Evolutionary conservation across 2,113 vertebrate genomes (phyloP).

Genomic region (Apteryx owenii): DNA sequence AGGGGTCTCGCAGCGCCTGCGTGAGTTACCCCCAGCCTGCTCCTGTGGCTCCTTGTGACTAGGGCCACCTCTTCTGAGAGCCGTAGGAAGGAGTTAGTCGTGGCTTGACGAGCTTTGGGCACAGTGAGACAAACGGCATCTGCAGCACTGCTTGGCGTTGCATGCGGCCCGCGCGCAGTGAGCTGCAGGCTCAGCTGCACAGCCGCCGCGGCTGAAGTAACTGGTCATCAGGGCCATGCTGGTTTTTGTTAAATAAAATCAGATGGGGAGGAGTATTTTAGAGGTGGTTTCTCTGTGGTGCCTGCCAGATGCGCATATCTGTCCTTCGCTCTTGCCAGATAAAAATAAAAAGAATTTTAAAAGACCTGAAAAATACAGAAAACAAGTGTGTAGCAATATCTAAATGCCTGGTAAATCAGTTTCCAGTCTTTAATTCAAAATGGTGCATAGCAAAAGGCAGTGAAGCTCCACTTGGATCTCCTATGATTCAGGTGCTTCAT

Average conservation of each 20-base stretch:
- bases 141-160: background rate
- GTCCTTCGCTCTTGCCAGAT: background rate
- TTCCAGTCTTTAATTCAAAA: background rate
- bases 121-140: background rate
- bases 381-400: background rate
- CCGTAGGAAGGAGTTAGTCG: background rate
- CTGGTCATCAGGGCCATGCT: background rate
- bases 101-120: background rate
- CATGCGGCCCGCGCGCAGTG: fast-evolving
- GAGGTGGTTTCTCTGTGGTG: background rate
- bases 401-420: background rate
- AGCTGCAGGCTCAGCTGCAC: background rate
- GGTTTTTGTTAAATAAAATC: background rate
- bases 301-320: background rate
- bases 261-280: background rate
- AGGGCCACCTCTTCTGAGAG: background rate
- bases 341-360: background rate
- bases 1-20: too few relatives aligned
- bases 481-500: background rate
- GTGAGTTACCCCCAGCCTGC: background rate
- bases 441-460: background rate
- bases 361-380: background rate
- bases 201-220: background rate
- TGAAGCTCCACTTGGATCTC: background rate
- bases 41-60: background rate